Evolutionary conservation across 2,797 vertebrate genomes (phyloP).

Genomic region (Adrianichthys oophorus): DNA sequence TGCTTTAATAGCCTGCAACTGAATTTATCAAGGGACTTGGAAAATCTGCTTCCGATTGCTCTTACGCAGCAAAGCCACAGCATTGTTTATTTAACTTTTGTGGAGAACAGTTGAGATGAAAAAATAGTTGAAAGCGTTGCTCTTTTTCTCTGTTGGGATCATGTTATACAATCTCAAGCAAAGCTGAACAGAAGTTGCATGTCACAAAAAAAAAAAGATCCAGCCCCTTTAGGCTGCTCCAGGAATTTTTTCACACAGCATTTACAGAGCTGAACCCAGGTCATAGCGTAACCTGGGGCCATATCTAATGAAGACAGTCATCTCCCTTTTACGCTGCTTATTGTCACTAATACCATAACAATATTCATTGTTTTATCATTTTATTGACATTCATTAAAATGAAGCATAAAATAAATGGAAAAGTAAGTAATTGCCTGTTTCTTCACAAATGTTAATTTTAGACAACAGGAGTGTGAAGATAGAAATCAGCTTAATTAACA

Average conservation of each 20-base stretch:
- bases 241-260: conserved; percentile 62
- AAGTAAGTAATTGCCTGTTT: neutral
- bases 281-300: conserved; percentile 67
- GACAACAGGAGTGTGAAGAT: conserved; percentile 17
- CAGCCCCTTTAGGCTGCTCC: conserved; percentile 62
- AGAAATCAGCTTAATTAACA: conserved; percentile 44
- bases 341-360: neutral
- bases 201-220: conserved; percentile 50
- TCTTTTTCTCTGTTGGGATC: conserved; percentile 14
- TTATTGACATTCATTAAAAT: conserved; percentile 29
- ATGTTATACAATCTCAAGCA: conserved; percentile 14
- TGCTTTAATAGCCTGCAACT: conserved; percentile 59
- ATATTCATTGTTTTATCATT: conserved; percentile 12
- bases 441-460: conserved; percentile 17
- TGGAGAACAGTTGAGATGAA: conserved; percentile 22
- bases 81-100: conserved; percentile 17
- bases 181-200: conserved; percentile 18
- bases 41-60: conserved; percentile 37
- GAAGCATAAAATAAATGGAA: neutral
- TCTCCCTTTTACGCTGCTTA: conserved; percentile 29
- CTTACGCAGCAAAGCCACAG: conserved; percentile 7
- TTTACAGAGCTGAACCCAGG: conserved; percentile 64
- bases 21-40: conserved; percentile 54
- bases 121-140: conserved; percentile 6
- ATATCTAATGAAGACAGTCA: conserved; percentile 72